phyloP scores from a whole-genome alignment of 1,140 invertebrate species.

The Macrobrachium rosenbergii region DNA sequence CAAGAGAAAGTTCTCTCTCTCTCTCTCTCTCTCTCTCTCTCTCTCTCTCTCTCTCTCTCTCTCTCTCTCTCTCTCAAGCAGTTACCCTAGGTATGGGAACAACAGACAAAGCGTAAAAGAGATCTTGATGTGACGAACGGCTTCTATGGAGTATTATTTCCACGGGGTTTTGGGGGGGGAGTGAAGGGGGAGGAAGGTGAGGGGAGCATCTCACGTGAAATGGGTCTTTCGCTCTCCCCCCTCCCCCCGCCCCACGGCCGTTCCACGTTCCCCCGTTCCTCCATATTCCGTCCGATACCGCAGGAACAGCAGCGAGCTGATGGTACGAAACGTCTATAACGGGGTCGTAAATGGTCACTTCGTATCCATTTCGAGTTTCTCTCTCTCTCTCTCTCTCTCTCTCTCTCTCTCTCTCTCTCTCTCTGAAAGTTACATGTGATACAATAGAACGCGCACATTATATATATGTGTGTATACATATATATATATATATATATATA shows the following conservation, averaged over 20 bases:
- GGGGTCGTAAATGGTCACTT: neutral
- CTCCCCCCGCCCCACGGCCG: neutral
- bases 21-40: too few species aligned
- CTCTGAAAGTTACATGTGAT: neutral
- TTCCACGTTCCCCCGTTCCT: neutral
- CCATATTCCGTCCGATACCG: neutral
- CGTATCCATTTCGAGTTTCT: neutral
- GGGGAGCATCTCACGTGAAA: too few species aligned
- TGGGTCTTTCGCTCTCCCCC: neutral
- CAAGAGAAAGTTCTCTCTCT: too few species aligned
- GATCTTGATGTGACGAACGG: too few species aligned
- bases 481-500: constrained; percentile 10
- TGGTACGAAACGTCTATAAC: neutral
- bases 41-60: too few species aligned
- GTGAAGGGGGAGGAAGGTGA: neutral
- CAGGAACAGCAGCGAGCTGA: neutral
- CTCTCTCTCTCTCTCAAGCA: too few species aligned
- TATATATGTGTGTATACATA: too few species aligned
- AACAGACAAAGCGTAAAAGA: too few species aligned
- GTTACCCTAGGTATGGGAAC: too few species aligned
- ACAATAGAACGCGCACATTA: neutral
- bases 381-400: constrained; percentile 33
- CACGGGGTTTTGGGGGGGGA: neutral
- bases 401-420: constrained; percentile 36
- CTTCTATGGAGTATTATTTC: constrained; percentile 5